Evolutionary conservation across 2,888 invertebrate species (phyloP).

Genomic region (Tanaodytes sp.): DNA sequence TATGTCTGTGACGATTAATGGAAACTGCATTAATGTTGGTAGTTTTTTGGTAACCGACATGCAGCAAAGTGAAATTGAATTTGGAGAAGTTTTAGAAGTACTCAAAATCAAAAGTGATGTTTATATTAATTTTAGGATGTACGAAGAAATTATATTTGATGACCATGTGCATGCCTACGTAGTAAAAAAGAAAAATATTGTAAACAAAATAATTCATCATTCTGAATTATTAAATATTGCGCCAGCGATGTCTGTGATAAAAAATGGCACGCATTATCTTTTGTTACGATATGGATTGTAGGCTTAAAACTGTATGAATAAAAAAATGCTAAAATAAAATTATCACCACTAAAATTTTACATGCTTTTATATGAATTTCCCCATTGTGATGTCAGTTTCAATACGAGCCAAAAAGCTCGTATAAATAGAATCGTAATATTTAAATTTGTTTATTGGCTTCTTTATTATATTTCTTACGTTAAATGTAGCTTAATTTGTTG

Average conservation of each 20-base stretch:
- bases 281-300: background rate
- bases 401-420: no score
- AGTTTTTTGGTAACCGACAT: conserved; percentile 9
- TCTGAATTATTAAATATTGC: background rate
- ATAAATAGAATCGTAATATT: no score
- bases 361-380: no score
- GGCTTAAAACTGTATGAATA: no score
- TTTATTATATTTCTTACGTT: no score
- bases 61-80: conserved; percentile 11
- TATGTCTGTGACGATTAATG: conserved; percentile 3
- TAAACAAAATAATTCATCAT: background rate
- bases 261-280: conserved; percentile 6
- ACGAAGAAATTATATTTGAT: conserved; percentile 9
- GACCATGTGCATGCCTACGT: conserved; percentile 13
- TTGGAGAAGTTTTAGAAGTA: conserved; percentile 15
- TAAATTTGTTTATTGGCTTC: no score
- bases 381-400: no score
- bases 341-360: no score
- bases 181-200: background rate
- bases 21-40: background rate
- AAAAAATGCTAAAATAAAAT: no score
- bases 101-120: conserved; percentile 2
- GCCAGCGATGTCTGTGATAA: conserved; percentile 4
- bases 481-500: no score
- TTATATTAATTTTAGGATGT: conserved; percentile 9